Conservation (phyloP, 2,888 invertebrate genomes). For the Galeopsomyia nigrocyanea region DNA sequence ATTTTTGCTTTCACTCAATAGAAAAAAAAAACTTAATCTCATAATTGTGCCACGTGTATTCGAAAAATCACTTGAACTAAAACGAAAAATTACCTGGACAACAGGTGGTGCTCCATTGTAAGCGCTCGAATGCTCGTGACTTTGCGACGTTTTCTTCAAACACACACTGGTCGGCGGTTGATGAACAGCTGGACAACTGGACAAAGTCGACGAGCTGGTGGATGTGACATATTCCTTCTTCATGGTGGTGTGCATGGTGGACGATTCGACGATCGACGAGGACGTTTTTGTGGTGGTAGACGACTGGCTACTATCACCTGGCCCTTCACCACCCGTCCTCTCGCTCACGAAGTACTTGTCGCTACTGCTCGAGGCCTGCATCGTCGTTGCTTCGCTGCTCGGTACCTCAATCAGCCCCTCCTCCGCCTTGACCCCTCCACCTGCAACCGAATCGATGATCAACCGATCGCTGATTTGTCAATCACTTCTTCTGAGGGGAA, state of each 20-base stretch:
- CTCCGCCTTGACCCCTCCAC: conserved; percentile 56
- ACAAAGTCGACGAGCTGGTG: conserved; percentile 59
- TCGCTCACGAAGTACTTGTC: conserved; percentile 65
- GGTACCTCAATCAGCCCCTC: conserved; percentile 52
- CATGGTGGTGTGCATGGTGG: conserved; percentile 62
- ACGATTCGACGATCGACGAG: conserved; percentile 63
- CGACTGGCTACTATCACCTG: conserved; percentile 50
- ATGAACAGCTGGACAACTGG: conserved; percentile 50
- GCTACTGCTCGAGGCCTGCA: conserved; percentile 66
- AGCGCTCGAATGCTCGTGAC: conserved; percentile 59
- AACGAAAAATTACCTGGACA: conserved; percentile 58
- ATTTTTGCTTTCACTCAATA: neutral
- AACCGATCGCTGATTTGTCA: conserved; percentile 58
- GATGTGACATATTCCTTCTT: conserved; percentile 64
- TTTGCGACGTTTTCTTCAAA: conserved; percentile 62
- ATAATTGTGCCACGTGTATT: neutral
- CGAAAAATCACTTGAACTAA: neutral
- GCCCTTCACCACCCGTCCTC: conserved; percentile 56
- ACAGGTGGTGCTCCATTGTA: conserved; percentile 64
- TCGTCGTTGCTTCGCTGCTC: conserved; percentile 50
- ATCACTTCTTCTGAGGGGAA: conserved; percentile 52
- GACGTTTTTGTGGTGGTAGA: conserved; percentile 62
- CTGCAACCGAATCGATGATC: conserved; percentile 58
- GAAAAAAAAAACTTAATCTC: neutral
- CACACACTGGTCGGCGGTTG: conserved; percentile 58